phyloP scores from a whole-genome alignment of 2,888 invertebrate genomes.

The Miltochrista miniata region DNA sequence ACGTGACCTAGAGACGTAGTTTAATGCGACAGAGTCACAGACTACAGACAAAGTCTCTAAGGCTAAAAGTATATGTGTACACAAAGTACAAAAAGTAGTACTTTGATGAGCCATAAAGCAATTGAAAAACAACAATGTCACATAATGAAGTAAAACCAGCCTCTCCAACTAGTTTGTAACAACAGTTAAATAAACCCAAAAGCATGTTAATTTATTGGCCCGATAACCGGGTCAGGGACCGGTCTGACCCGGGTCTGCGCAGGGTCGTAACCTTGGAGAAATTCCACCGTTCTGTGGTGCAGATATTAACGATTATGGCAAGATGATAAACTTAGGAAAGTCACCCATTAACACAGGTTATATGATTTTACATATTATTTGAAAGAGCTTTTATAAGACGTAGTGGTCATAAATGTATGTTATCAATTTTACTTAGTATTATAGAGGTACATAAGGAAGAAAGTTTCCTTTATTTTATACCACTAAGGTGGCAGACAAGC shows the following conservation, averaged over 20 bases:
- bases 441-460: too few species aligned
- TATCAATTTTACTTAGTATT: too few species aligned
- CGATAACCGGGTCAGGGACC: constrained; percentile 31
- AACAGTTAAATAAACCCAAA: constrained; percentile 24
- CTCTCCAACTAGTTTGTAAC: background rate
- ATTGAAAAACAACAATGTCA: background rate
- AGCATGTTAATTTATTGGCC: constrained; percentile 31
- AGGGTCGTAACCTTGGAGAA: constrained; percentile 25
- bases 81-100: too few species aligned
- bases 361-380: background rate
- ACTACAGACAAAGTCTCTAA: too few species aligned
- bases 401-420: too few species aligned
- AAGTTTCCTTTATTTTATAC: too few species aligned
- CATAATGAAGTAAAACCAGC: background rate
- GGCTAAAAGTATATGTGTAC: too few species aligned
- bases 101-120: too few species aligned
- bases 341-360: background rate
- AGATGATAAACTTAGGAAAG: constrained; percentile 1
- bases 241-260: constrained; percentile 19
- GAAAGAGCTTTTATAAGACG: background rate
- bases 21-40: too few species aligned
- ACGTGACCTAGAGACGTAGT: too few species aligned
- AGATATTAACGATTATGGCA: constrained; percentile 1
- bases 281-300: background rate
- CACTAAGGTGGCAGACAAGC: too few species aligned